Evolutionary conservation across 2,113 vertebrate species (phyloP).

Genomic region (mouse (Mus musculus)): DNA sequence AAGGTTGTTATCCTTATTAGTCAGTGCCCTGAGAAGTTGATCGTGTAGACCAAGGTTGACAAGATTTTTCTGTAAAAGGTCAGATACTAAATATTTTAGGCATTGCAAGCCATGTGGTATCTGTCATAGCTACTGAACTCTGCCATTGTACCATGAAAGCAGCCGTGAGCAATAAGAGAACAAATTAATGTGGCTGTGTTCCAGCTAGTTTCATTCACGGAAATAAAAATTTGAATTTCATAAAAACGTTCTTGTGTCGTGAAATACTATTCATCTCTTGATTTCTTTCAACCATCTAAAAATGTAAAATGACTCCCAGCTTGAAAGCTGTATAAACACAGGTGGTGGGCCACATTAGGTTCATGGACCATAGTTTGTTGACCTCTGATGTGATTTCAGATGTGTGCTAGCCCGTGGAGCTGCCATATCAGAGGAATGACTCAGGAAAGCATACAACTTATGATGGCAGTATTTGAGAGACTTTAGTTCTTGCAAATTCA

Average conservation of each 20-base stretch:
- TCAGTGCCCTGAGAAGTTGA: background rate
- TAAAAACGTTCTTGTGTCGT: background rate
- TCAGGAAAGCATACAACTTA: background rate
- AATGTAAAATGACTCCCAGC: background rate
- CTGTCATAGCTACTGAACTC: background rate
- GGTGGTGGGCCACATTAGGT: background rate
- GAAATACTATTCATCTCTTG: constrained; percentile 7
- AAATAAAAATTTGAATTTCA: constrained; percentile 21
- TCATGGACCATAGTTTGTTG: background rate
- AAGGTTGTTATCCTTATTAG: background rate
- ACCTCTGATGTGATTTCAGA: background rate
- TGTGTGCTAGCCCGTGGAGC: background rate
- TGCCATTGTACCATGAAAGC: background rate
- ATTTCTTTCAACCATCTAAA: background rate
- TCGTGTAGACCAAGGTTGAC: background rate
- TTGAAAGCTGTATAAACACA: constrained; percentile 18
- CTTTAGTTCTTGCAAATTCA: background rate
- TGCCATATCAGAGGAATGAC: background rate
- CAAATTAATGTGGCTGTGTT: background rate
- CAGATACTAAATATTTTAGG: background rate
- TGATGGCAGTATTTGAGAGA: background rate
- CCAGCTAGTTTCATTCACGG: background rate
- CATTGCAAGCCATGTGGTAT: background rate
- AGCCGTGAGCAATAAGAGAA: background rate
- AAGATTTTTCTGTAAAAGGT: background rate